A percentile compares a stretch with the other conserved stretches of the same genome.
phyloP scores from a whole-genome alignment of 2,113 vertebrate genomes.

The Machaerirhynchus nigripectus region DNA sequence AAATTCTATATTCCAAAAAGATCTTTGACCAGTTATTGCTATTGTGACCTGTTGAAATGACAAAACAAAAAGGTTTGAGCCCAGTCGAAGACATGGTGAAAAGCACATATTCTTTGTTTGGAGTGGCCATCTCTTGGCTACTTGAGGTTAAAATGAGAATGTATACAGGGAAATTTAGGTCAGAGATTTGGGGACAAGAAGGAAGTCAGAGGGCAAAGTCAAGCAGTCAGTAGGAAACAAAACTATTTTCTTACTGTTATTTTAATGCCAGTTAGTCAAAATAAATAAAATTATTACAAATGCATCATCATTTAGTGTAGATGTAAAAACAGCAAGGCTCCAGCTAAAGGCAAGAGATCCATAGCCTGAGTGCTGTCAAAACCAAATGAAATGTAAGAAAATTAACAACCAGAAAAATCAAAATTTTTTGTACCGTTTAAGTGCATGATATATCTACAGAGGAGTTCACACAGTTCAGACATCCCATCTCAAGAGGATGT shows the following conservation, averaged over 20 bases:
- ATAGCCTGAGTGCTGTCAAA: background rate
- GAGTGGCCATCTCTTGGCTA: background rate
- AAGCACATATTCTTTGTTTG: background rate
- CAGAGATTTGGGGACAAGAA: background rate
- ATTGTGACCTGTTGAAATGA: background rate
- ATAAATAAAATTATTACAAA: background rate
- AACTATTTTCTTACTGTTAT: background rate
- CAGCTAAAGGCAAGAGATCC: background rate
- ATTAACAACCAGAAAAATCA: background rate
- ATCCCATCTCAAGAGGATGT: background rate
- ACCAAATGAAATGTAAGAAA: background rate
- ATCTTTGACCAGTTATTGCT: background rate
- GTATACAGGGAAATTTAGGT: background rate
- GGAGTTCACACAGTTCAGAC: background rate
- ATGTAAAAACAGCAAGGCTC: background rate
- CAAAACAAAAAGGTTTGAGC: background rate
- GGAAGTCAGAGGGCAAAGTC: background rate
- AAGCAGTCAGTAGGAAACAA: background rate
- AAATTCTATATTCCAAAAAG: background rate
- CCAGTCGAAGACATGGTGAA: background rate
- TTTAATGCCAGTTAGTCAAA: background rate
- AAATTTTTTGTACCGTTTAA: background rate
- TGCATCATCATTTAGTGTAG: background rate
- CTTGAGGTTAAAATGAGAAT: background rate
- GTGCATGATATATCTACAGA: background rate